These are phyloP conservation scores for Corythaeola cristata DNA, from an alignment of 2,113 vertebrate genomes.

Conservation along the genomic window DNA sequence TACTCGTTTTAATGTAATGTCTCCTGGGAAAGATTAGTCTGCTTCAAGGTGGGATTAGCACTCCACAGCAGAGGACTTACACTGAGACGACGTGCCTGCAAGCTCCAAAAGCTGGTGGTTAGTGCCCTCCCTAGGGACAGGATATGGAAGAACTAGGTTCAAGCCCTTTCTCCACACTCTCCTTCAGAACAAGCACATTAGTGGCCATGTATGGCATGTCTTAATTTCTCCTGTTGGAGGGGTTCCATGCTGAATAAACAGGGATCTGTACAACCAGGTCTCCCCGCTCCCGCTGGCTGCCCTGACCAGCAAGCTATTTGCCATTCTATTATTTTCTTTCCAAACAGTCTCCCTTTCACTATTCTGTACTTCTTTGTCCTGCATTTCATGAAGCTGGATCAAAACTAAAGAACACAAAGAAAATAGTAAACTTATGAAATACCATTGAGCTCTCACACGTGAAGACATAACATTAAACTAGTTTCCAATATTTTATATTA, in stretches of 20 bases:
- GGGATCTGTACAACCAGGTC: background rate
- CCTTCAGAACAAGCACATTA: background rate
- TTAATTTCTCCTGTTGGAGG: background rate
- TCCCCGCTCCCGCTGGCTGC: background rate
- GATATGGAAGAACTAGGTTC: background rate
- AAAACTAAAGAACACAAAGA: background rate
- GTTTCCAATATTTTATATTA: background rate
- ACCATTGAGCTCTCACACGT: background rate
- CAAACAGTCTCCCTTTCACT: background rate
- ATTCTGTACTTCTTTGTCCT: background rate
- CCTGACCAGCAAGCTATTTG: background rate
- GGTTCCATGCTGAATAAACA: background rate
- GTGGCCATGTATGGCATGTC: background rate
- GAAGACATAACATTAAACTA: background rate
- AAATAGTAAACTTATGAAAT: background rate
- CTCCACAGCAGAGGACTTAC: background rate
- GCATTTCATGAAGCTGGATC: background rate
- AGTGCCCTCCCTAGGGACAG: background rate
- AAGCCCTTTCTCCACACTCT: background rate
- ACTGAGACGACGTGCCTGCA: background rate
- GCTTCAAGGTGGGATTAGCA: background rate
- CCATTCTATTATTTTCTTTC: background rate
- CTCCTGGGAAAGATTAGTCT: background rate
- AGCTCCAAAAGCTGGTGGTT: background rate
- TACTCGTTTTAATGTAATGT: background rate